phyloP scores from a whole-genome alignment of 2,797 vertebrate genomes.

The Pristis pectinata region DNA sequence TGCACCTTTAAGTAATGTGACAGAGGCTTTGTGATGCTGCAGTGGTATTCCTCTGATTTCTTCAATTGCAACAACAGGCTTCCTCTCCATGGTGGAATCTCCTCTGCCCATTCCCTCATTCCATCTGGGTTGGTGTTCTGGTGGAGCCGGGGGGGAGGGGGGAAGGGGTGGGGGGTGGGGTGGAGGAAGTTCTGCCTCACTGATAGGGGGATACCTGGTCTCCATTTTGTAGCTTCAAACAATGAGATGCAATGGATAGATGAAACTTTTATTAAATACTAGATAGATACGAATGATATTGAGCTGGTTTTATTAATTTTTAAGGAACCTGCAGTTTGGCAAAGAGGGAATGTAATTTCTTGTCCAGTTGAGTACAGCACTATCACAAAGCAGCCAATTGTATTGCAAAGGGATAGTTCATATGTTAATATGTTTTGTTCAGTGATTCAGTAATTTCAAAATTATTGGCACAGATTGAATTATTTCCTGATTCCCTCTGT shows the following conservation, averaged over 20 bases:
- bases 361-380: background rate
- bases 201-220: background rate
- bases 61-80: background rate
- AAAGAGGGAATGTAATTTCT: background rate
- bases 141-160: background rate
- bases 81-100: background rate
- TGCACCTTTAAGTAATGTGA: background rate
- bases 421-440: background rate
- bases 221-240: background rate
- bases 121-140: background rate
- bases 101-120: background rate
- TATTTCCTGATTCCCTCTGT: background rate
- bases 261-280: background rate
- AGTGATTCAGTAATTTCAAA: slow-evolving; percentile 1
- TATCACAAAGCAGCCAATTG: background rate
- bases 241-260: background rate
- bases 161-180: background rate
- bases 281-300: background rate
- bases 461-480: background rate
- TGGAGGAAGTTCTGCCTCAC: background rate
- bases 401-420: background rate
- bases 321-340: background rate
- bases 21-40: background rate
- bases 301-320: background rate
- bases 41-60: background rate